Conservation (phyloP, 1,140 invertebrate genomes). For the Drosophila equinoxialis region DNA sequence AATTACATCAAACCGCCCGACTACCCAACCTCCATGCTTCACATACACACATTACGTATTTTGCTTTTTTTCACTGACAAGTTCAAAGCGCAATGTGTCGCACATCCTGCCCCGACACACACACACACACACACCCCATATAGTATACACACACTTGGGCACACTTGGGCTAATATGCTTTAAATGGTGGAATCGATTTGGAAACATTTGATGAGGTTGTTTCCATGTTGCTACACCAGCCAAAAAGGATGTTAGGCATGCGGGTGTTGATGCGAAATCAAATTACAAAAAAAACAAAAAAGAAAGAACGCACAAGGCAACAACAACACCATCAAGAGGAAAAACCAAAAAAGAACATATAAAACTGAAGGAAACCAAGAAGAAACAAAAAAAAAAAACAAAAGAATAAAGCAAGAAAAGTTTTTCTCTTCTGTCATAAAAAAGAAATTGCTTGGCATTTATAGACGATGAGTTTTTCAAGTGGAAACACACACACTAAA, state of each 20-base stretch:
- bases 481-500: neutral
- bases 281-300: neutral
- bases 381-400: too few relatives aligned
- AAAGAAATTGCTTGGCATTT: slow-evolving; percentile 14
- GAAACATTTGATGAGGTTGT: slow-evolving; percentile 59
- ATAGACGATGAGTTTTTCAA: slow-evolving; percentile 14
- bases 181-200: slow-evolving; percentile 63
- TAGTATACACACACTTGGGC: slow-evolving; percentile 23
- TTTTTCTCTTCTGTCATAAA: slow-evolving; percentile 9
- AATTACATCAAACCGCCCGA: slow-evolving; percentile 38
- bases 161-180: slow-evolving; percentile 53
- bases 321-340: neutral
- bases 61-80: slow-evolving; percentile 18
- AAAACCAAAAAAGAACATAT: neutral
- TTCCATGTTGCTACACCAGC: slow-evolving; percentile 39
- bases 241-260: slow-evolving; percentile 10
- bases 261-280: slow-evolving; percentile 19
- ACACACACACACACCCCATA: slow-evolving; percentile 12
- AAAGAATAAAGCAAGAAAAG: slow-evolving; percentile 6
- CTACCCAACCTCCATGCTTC: neutral
- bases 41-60: neutral
- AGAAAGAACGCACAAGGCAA: neutral
- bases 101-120: slow-evolving; percentile 35
- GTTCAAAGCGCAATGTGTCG: slow-evolving; percentile 57
- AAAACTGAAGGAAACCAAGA: neutral